Evolutionary conservation across 2,797 vertebrate genomes (phyloP), one percentile per base, ranked within the genome.

Genomic region (Anguilla anguilla): DNA sequence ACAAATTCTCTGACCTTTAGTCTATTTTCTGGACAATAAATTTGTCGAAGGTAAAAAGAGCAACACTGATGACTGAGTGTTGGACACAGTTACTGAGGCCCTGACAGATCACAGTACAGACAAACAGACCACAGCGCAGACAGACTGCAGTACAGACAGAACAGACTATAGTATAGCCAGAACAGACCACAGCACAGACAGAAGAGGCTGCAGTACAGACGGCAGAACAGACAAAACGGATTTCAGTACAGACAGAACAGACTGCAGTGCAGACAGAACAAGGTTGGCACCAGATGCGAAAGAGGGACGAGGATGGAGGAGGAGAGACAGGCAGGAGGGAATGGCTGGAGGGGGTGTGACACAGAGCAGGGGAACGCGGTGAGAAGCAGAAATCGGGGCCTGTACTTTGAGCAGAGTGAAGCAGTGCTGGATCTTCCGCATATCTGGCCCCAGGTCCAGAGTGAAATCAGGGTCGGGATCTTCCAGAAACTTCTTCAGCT

Each of bases 371-470:
- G 39, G 25, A 81, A 25, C n/a, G 72, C 39, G 39, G 57, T 7
- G 61, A n/a, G 28, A 15, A 86, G 31, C 22, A 69, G 39, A 31
- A 25, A 82, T 11, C 6, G 6, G 19, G 72, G 19, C 1, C 10
- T 22, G 88, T 96, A 99, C 98, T 97, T 99, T 99, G 85, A 99
- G 90, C 87, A 94, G 88, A 89, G 87, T 53, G 92, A 99, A 99
- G 92, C 97, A 97, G 92, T 95, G 91, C 67, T 97, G 97, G 89
- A 99, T 97, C 94, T 97, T 99, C 89, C 97, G 96, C 97, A 98
- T 97, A 91, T 99, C 98, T 25, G 97, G 91, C 82, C 97, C 98
- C 89, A 99, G 89, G 55, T 97, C 97, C 61, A 99, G 93, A 49
- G 90, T 94, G 64, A 92, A 95, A 6, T 97, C 96, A 86, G 96